phyloP scores from a whole-genome alignment of 1,140 invertebrate species.

The Sitobion miscanthi region DNA sequence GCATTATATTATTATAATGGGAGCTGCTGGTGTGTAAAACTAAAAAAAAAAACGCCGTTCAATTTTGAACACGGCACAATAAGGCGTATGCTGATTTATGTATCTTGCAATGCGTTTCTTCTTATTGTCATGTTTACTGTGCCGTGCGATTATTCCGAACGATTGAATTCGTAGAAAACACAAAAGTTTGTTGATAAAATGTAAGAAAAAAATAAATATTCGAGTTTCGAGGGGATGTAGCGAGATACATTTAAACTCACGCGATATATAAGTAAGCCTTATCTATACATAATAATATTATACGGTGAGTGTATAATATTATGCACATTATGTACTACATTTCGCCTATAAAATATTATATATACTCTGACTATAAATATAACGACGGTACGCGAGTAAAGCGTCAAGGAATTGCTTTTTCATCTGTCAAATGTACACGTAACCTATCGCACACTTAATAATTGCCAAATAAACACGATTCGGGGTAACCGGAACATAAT shows the following conservation, averaged over 20 bases:
- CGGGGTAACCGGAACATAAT: not conserved
- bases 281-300: not conserved
- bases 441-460: too few species aligned
- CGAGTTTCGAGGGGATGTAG: not conserved
- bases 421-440: not conserved
- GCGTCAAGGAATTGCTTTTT: not conserved
- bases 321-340: not conserved
- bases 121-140: not conserved
- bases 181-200: not conserved
- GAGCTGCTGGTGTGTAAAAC: not conserved
- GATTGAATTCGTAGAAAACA: conserved; percentile 9
- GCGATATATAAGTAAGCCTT: not conserved
- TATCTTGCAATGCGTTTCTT: not conserved
- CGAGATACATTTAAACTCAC: not conserved
- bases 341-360: not conserved
- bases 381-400: not conserved
- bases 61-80: not conserved
- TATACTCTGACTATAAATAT: not conserved
- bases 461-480: not conserved
- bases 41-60: not conserved
- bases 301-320: too few species aligned
- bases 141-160: conserved; percentile 9
- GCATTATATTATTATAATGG: not conserved
- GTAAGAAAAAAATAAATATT: not conserved
- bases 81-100: conserved; percentile 11